Conservation (phyloP, 2,113 vertebrate species). For the Oxyruncus cristatus region DNA sequence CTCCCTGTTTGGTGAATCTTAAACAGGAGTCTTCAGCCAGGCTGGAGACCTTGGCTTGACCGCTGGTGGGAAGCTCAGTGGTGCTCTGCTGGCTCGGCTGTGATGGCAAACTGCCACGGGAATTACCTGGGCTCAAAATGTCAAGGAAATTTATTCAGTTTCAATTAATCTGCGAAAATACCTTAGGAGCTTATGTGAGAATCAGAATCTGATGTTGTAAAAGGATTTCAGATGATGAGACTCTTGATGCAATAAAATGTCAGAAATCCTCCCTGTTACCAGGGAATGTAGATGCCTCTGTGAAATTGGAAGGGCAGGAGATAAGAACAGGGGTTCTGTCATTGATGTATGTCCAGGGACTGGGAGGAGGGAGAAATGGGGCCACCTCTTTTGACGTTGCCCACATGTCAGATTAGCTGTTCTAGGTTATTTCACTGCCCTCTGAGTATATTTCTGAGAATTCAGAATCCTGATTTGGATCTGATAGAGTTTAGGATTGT, state of each 20-base stretch:
- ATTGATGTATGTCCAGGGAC: not conserved
- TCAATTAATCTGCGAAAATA: constrained; percentile 17
- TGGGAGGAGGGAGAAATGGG: not conserved
- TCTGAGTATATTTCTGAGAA: not conserved
- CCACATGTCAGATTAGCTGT: not conserved
- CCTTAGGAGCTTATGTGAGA: not conserved
- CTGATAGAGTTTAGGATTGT: not conserved
- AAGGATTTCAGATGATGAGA: not conserved
- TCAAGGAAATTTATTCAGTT: constrained; percentile 16
- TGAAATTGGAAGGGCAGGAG: not conserved
- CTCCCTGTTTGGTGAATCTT: not conserved
- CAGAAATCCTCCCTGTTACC: not conserved
- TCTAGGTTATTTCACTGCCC: not conserved
- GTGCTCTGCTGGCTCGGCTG: not conserved
- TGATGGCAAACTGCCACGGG: not conserved
- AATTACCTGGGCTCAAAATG: constrained; percentile 10
- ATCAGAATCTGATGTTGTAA: not conserved
- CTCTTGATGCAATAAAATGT: not conserved
- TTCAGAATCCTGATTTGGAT: not conserved
- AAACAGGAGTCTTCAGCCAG: not conserved
- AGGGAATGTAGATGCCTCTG: not conserved
- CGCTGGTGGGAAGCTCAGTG: not conserved
- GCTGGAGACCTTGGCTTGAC: not conserved
- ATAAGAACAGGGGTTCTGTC: accelerated
- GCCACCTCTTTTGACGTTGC: not conserved